Base-by-base conservation (phyloP, 2,888 invertebrate species). In the Xiphydria camelus region DNA sequence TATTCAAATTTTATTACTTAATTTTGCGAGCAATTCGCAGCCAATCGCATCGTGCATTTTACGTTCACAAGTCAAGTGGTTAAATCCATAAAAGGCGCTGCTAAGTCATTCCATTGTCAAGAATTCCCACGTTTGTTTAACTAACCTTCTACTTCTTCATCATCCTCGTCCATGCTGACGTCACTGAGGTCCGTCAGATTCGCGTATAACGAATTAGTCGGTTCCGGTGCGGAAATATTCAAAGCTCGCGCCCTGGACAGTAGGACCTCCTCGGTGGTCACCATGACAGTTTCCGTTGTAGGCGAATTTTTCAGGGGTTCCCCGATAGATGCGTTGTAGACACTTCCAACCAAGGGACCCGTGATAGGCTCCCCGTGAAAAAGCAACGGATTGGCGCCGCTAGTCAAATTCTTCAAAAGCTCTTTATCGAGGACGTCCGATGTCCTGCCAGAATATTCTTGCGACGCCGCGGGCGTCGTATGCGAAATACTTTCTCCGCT, bases 81-180 rank as follows among this genome's bases (percentile, higher is more conserved):
- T n/a, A n/a, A n/a, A n/a, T n/a, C n/a, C n/a, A n/a, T n/a, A n/a
- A n/a, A n/a, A n/a, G n/a, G n/a, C n/a, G n/a, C n/a, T n/a, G n/a
- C n/a, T n/a, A n/a, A n/a, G n/a, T n/a, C n/a, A n/a, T n/a, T n/a
- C n/a, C n/a, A n/a, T n/a, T n/a, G n/a, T n/a, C n/a, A n/a, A n/a
- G n/a, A n/a, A n/a, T n/a, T n/a, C n/a, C n/a, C n/a, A n/a, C n/a
- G n/a, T n/a, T n/a, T n/a, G n/a, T n/a, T n/a, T n/a, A n/a, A 29
- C 29, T 12, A 34, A 73, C 74, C 70, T 66, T 71, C 62, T 47
- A 71, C 61, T 59, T 74, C 73, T 25, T 77, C 76, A 38, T 79
- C 78, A 9, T 85, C 87, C 38, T 87, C 82, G 57, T 87, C 86
- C 79, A 90, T 83, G 60, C 83, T 88, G 14, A 90, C 87, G 70